phyloP scores from a whole-genome alignment of 1,140 invertebrate species.

The Grapholita molesta region DNA sequence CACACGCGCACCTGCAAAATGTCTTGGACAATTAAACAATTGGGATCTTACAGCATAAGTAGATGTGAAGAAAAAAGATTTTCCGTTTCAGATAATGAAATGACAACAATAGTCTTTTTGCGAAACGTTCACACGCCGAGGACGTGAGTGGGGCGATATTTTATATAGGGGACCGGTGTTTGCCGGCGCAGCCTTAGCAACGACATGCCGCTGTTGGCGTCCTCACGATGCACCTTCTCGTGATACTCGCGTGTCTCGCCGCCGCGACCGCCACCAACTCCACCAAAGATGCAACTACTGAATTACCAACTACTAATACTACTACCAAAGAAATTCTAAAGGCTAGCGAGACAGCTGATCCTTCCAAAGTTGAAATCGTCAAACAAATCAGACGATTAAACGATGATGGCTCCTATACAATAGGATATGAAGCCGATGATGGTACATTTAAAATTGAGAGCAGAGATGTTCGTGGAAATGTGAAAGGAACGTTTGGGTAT shows the following conservation, averaged over 20 bases:
- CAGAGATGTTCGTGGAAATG: conserved; percentile 87
- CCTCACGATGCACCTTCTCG: conserved; percentile 59
- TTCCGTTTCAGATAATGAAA: conserved; percentile 76
- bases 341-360: conserved; percentile 78
- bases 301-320: conserved; percentile 36
- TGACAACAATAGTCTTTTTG: conserved; percentile 73
- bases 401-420: conserved; percentile 91
- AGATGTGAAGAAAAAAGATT: conserved; percentile 69
- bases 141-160: conserved; percentile 67
- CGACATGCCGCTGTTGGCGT: conserved; percentile 61
- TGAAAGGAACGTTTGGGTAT: conserved; percentile 92
- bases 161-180: conserved; percentile 64
- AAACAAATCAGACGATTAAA: conserved; percentile 90
- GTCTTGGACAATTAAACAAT: conserved; percentile 68
- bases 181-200: conserved; percentile 56
- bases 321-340: conserved; percentile 75
- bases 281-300: conserved; percentile 57
- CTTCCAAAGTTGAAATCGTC: conserved; percentile 79
- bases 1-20: conserved; percentile 43
- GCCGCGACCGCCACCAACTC: conserved; percentile 79
- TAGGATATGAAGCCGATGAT: conserved; percentile 90
- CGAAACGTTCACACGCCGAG: conserved; percentile 70
- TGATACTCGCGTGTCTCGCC: conserved; percentile 50
- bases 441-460: conserved; percentile 92
- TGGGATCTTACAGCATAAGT: conserved; percentile 56